Evolutionary conservation across 2,113 vertebrate genomes (phyloP).

Genomic region (Perca flavescens): DNA sequence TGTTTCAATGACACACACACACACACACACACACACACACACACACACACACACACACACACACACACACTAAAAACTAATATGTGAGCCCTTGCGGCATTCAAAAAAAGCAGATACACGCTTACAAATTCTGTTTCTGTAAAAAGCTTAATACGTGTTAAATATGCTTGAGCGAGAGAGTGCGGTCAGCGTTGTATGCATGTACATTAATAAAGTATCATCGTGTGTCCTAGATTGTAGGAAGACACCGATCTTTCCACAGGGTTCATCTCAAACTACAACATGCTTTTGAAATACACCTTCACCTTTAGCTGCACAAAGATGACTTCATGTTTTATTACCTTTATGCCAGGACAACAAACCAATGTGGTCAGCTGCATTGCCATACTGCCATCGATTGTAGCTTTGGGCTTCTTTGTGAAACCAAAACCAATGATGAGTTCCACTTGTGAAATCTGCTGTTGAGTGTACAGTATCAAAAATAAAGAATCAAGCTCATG

Average conservation of each 20-base stretch:
- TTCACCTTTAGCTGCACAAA: not conserved
- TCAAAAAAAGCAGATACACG: not conserved
- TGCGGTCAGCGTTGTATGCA: not conserved
- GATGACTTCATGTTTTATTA: not conserved
- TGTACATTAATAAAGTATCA: no score
- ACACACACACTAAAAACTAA: not conserved
- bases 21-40: constrained; percentile 39
- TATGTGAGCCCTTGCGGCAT: not conserved
- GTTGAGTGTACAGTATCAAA: not conserved
- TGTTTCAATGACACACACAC: constrained; percentile 38
- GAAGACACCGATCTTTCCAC: not conserved
- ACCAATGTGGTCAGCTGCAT: not conserved
- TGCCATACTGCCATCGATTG: not conserved
- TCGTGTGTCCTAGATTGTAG: not conserved
- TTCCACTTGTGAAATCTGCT: not conserved
- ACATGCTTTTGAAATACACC: not conserved
- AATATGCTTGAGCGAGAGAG: not conserved
- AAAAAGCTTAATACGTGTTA: not conserved
- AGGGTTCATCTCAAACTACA: not conserved
- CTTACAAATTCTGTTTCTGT: no score
- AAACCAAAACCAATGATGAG: not conserved
- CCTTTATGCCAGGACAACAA: not conserved
- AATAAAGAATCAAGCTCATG: not conserved
- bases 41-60: constrained; percentile 19
- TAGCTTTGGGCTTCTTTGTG: not conserved